Evolutionary conservation across 2,797 vertebrate species (phyloP).

Genomic region (Balearica regulorum): DNA sequence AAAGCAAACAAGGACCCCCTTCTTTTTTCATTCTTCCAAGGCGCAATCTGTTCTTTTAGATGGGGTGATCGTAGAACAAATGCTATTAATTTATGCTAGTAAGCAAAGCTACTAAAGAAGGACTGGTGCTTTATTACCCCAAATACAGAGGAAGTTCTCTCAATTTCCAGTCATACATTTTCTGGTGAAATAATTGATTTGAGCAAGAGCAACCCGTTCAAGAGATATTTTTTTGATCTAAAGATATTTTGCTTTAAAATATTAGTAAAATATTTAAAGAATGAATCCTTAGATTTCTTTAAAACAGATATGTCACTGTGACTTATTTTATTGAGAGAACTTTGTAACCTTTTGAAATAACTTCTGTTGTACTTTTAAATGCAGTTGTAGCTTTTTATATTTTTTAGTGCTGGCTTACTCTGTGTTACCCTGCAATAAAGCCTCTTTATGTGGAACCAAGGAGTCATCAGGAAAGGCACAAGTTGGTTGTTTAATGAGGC

Average conservation of each 20-base stretch:
- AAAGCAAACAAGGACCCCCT: conserved; percentile 7
- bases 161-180: neutral
- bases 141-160: neutral
- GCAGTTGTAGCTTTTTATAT: conserved; percentile 5
- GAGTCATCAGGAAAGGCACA: neutral
- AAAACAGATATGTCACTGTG: neutral
- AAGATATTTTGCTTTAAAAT: neutral
- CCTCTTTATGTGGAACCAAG: neutral
- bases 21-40: neutral
- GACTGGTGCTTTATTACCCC: neutral
- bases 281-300: neutral
- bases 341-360: neutral
- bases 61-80: neutral
- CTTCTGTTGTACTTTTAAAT: neutral
- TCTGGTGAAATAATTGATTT: neutral
- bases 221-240: neutral
- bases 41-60: neutral
- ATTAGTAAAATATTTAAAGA: neutral
- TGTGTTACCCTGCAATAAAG: neutral
- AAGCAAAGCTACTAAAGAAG: neutral
- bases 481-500: neutral
- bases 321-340: neutral
- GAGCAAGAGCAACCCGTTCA: neutral
- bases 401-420: neutral
- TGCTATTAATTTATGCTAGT: neutral